Conservation (phyloP, 2,888 invertebrate genomes). For the Trissoscelio sp. region DNA sequence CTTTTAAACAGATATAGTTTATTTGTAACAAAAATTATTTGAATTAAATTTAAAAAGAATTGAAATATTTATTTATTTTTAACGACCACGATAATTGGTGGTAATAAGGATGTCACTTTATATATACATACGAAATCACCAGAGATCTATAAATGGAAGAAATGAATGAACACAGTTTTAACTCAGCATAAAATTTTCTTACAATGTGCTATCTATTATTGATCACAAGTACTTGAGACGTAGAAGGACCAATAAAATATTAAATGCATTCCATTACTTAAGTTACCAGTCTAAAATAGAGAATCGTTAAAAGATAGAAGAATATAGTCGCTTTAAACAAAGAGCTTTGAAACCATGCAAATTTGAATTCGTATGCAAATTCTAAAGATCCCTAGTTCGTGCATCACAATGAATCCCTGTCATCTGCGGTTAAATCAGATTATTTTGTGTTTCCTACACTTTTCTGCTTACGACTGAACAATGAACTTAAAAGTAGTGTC, state of each 20-base stretch:
- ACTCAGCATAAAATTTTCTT: background rate
- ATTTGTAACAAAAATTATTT: too few species aligned
- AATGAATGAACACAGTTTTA: background rate
- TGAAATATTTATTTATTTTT: too few species aligned
- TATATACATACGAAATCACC: too few species aligned
- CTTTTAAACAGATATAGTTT: too few species aligned
- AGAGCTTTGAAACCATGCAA: conserved; percentile 28
- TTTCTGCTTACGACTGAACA: conserved; percentile 5
- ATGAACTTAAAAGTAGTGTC: conserved; percentile 4
- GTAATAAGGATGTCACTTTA: too few species aligned
- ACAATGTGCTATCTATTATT: background rate
- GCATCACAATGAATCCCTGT: conserved; percentile 41
- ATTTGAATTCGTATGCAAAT: conserved; percentile 43
- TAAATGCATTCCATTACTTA: conserved; percentile 5
- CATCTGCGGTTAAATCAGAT: conserved; percentile 40
- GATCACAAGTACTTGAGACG: background rate
- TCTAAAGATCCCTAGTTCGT: conserved; percentile 19
- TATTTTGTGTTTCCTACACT: conserved; percentile 33
- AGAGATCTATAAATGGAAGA: too few species aligned
- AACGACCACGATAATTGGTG: too few species aligned
- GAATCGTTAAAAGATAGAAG: conserved; percentile 6
- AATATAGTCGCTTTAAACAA: conserved; percentile 15
- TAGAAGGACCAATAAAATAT: background rate
- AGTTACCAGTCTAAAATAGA: conserved; percentile 7
- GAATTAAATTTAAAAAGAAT: too few species aligned